Evolutionary conservation across 2,113 vertebrate genomes (phyloP).

Genomic region (Trematomus loennbergii): DNA sequence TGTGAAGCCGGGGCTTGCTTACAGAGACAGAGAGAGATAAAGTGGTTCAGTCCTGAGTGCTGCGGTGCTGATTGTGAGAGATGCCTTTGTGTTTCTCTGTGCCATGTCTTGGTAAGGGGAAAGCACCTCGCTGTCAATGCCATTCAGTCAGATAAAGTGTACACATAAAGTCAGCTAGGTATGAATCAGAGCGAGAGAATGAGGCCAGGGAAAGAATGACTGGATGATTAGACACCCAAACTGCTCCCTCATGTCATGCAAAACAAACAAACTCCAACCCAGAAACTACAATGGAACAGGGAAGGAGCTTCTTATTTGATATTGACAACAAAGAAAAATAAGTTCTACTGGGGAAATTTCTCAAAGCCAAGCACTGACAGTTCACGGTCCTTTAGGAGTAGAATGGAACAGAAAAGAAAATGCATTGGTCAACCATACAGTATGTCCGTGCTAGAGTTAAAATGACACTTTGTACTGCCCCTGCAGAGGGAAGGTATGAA

Average conservation of each 20-base stretch:
- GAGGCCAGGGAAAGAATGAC: constrained; percentile 59
- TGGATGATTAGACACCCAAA: constrained; percentile 51
- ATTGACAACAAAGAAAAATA: background rate
- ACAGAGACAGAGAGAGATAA: background rate
- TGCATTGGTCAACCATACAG: constrained; percentile 44
- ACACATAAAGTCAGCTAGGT: constrained; percentile 47
- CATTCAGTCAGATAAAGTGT: constrained; percentile 62
- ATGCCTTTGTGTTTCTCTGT: constrained; percentile 67
- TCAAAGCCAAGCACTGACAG: constrained; percentile 19
- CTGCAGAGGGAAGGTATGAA: constrained; percentile 61
- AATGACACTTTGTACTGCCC: constrained; percentile 64
- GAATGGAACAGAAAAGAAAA: constrained; percentile 53
- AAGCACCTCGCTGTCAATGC: constrained; percentile 68
- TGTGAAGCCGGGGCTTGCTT: constrained; percentile 1
- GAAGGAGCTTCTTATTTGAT: constrained; percentile 13
- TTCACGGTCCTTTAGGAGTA: constrained; percentile 16
- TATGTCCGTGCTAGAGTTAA: constrained; percentile 46
- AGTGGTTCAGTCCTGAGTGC: constrained; percentile 44
- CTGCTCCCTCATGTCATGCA: constrained; percentile 35
- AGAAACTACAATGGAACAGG: constrained; percentile 3
- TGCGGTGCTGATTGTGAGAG: constrained; percentile 62
- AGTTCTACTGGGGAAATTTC: constrained; percentile 9
- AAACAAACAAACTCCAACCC: constrained; percentile 23
- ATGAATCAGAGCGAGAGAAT: constrained; percentile 70
- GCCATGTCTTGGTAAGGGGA: constrained; percentile 59